Evolutionary conservation across 2,113 vertebrate species (phyloP).

Genomic region (Mormoops blainvillei): DNA sequence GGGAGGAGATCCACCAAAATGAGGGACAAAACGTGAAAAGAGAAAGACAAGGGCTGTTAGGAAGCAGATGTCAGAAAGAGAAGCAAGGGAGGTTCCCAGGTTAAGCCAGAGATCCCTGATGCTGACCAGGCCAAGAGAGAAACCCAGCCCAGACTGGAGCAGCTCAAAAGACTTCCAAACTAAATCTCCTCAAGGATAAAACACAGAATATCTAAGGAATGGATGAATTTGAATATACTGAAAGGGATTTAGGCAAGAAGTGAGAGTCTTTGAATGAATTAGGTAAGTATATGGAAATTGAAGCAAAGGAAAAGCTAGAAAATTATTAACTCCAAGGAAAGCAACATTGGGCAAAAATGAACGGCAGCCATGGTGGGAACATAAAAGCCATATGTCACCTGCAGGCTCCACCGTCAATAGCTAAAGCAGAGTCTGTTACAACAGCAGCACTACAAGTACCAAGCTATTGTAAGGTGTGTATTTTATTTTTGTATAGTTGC

Average conservation of each 20-base stretch:
- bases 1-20: background rate
- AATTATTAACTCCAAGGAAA: background rate
- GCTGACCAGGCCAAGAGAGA: background rate
- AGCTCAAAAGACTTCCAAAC: background rate
- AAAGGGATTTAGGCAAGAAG: background rate
- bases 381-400: accelerated
- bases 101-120: background rate
- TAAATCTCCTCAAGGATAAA: background rate
- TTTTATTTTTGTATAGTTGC: background rate
- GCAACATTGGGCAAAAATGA: background rate
- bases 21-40: background rate
- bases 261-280: background rate
- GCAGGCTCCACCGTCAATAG: accelerated
- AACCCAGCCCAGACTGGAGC: background rate
- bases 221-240: background rate
- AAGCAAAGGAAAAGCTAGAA: background rate
- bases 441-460: accelerated
- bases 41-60: background rate
- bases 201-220: background rate
- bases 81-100: background rate
- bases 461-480: background rate
- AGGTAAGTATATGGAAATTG: background rate
- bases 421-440: background rate
- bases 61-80: background rate
- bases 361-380: background rate